Base-by-base conservation (phyloP, 2,113 vertebrate species). In the Hypocryptadius cinnamomeus region DNA sequence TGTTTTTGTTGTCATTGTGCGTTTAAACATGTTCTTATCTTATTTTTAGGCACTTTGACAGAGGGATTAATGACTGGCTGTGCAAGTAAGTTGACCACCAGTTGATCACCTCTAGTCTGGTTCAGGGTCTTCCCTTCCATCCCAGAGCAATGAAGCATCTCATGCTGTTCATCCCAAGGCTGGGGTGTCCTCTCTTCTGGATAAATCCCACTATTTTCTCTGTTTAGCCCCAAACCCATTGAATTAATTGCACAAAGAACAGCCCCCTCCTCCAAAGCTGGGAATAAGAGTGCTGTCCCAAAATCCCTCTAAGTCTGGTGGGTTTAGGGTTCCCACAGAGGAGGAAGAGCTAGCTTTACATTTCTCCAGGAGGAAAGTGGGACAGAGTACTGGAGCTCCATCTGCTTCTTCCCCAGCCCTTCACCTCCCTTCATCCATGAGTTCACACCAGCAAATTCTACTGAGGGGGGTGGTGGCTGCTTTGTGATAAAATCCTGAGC, bases 51-150 rank as follows among this genome's bases (percentile, higher is more conserved):
- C 99, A 99, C 95, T 99, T 99, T 70, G 98, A 99, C 97, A 97
- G 99, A 95, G 99, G 99, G 59, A 99, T 99, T 93, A 99, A 99
- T 1, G 98, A 99, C 78, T 99, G 99, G 99, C 97, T 99, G 13
- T 99, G 99, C 98, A 99, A 99, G 99, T 99, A 97, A 98, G 98
- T 97, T n/a, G n/a, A n/a, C n/a, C n/a, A n/a, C 27, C 10, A 5
- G 14, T 6, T 3, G 5, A 53, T 4, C 3, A 0, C 20, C 53
- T 57, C 33, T 10, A 8, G 18, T 24, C 69, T 65, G 54, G 27
- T 15, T 37, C 12, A 37, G 59, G 33, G 11, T 51, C 50, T 63
- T 59, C 59, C 53, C 42, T 44, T 78, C 19, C 37, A 23, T 39
- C 28, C 8, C 25, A 20, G 3, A 39, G 4, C 23, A 54, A 12